phyloP scores from a whole-genome alignment of 2,888 invertebrate genomes.

The Drosophila kuntzei region DNA sequence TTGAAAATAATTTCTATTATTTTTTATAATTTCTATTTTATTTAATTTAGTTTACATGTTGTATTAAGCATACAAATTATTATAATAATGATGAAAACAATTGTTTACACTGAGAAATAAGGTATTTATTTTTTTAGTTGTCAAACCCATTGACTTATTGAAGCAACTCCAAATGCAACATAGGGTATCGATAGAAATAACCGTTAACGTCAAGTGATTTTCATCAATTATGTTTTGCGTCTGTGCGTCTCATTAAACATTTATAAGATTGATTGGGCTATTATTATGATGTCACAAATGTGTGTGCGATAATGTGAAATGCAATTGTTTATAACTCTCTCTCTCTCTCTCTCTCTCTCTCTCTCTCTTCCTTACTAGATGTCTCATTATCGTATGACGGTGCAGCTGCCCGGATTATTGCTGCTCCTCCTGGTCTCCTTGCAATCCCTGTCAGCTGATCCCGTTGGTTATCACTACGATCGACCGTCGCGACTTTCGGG shows the following conservation, averaged over 20 bases:
- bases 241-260: constrained; percentile 69
- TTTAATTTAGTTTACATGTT: too few relatives aligned
- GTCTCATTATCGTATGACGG: constrained; percentile 38
- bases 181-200: constrained; percentile 28
- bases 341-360: neutral
- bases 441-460: constrained; percentile 24
- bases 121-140: too few relatives aligned
- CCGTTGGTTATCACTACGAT: constrained; percentile 78
- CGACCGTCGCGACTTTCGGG: constrained; percentile 62
- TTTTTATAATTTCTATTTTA: too few relatives aligned
- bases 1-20: too few relatives aligned
- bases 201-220: constrained; percentile 60
- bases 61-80: too few relatives aligned
- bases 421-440: constrained; percentile 16
- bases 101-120: too few relatives aligned
- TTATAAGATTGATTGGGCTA: constrained; percentile 69
- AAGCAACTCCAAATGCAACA: neutral
- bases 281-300: constrained; percentile 65
- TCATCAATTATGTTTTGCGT: constrained; percentile 66
- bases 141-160: neutral
- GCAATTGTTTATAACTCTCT: neutral
- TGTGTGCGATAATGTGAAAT: constrained; percentile 8
- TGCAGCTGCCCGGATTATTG: constrained; percentile 13
- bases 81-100: too few relatives aligned
- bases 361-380: constrained; percentile 50